Base-by-base conservation (phyloP, 53 echinoderm and acorn worm genomes). In the Apostichopus leukothele region DNA sequence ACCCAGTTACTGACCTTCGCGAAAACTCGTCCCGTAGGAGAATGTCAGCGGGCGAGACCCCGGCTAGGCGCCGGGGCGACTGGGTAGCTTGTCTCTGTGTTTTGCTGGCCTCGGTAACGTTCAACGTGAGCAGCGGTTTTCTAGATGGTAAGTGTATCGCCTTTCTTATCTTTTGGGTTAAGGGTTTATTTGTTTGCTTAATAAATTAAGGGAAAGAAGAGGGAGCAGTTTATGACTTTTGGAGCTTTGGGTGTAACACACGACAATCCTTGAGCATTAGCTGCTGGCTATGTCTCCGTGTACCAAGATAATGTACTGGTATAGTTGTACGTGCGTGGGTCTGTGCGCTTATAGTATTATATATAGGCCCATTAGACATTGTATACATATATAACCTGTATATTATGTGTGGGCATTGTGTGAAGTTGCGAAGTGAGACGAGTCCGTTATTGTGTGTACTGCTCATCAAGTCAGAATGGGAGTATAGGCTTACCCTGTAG, bases 101-200 rank as follows among this genome's bases (percentile, higher is more conserved):
- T 79, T 79, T 79, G 53, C 52, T 79, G 79, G 79, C 79, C 79
- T 79, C 79, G 79, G 7, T 79, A 7, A 39, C 52, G 50, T 79
- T 63, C 63, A 63, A 63, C 63, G 63, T 16, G 16, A 63, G 9
- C 63, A 63, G 63, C 63, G 63, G 63, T 63, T 63, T 63, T 63
- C 63, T 63, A 5, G 63, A 11, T 16, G 63, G 63, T 63, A 16
- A 63, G 63, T 63, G 63, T 6, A 11, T 63, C 63, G 63, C 11
- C 11, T 63, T 63, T 63, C 39, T 39, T 39, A 39, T 39, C 39
- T 61, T 63, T 63, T 63, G 63, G 63, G 63, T 63, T 63, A 63
- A 63, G 63, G 16, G 63, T 16, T 11, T 63, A 16, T 63, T 4
- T 63, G 63, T 63, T 63, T 63, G 63, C 63, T 63, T 63, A 63